Evolutionary conservation across 2,888 invertebrate species (phyloP), one percentile per base, ranked within the genome.

Genomic region (Amphipyra berbera): DNA sequence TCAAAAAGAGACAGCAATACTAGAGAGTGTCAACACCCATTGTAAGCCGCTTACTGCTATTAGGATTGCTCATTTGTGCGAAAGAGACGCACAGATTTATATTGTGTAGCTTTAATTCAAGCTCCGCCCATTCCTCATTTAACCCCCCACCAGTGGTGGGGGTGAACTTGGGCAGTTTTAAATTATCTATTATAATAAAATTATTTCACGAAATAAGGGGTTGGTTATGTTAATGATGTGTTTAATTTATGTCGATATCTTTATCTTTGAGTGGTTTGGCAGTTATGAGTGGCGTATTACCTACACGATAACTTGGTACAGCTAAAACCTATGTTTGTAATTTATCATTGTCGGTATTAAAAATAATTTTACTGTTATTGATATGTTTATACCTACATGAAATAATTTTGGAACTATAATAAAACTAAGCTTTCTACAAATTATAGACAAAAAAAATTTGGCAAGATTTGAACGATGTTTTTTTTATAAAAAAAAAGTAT

Each of bases 131-230:
- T 86, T 83, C 87, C 90, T 90, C 90, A 90, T 90, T 91, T 90
- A 88, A 87, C 87, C 87, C 86, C 85, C 86, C 64, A 80, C 86
- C 57, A 79, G 85, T 91, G 88, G 93, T 90, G 93, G 94, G n/a
- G 93, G 93, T 84, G 87, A 90, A 90, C 88, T 91, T 90, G 91
- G 93, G 86, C 93, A 93, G 93, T 94, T 94, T 94, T 92, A 94
- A 95, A 93, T 94, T 94, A 94, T 94, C 94, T 92, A 93, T 94
- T 94, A 93, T 93, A 93, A 94, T 94, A 94, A 94, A 94, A 94
- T 94, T 92, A 94, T 94, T 94, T 93, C 85, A 86, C 86, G 86
- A 93, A 94, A 93, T 94, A 94, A 94, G 94, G 93, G 94, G 93
- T 94, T 93, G 93, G 91, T 90, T 93, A 90, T 91, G 90, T 87